Percentiles rank a stretch among this genome's conserved stretches.
phyloP scores from a whole-genome alignment of 2,113 vertebrate genomes.

The Shinisaurus crocodilurus region DNA sequence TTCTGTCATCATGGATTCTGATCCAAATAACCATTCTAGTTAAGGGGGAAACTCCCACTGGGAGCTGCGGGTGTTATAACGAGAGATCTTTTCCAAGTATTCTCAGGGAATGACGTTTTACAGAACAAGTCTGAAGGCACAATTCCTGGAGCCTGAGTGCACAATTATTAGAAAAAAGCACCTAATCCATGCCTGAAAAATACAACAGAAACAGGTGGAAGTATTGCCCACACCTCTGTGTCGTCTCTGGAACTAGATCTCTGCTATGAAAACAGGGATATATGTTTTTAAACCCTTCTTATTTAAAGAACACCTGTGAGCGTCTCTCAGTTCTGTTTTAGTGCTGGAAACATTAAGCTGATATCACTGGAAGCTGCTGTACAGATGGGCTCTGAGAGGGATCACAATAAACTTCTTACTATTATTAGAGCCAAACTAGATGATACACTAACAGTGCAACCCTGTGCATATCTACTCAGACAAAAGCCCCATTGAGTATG shows the following conservation, averaged over 20 bases:
- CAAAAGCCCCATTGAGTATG: neutral
- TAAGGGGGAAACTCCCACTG: neutral
- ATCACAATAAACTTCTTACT: neutral
- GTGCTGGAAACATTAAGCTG: neutral
- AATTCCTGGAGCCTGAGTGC: neutral
- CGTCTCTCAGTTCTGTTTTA: neutral
- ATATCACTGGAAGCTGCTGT: neutral
- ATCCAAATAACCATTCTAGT: constrained; percentile 39
- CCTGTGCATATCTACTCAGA: neutral
- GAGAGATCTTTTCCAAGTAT: constrained; percentile 1
- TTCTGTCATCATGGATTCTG: constrained; percentile 4
- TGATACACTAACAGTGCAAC: neutral
- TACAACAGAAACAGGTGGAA: neutral
- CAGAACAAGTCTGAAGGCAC: constrained; percentile 13
- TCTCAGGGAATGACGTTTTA: constrained; percentile 21
- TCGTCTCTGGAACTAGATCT: neutral
- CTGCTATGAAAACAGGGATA: neutral
- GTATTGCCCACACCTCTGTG: neutral
- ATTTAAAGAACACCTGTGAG: neutral
- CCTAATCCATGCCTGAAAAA: neutral
- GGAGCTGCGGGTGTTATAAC: neutral
- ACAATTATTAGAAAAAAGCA: neutral
- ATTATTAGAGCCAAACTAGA: neutral
- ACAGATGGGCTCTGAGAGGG: neutral
- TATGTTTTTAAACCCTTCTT: neutral